Evolutionary conservation across 2,888 invertebrate species (phyloP), one percentile per base, ranked within the genome.

Genomic region (Zaprionus bogoriensis): DNA sequence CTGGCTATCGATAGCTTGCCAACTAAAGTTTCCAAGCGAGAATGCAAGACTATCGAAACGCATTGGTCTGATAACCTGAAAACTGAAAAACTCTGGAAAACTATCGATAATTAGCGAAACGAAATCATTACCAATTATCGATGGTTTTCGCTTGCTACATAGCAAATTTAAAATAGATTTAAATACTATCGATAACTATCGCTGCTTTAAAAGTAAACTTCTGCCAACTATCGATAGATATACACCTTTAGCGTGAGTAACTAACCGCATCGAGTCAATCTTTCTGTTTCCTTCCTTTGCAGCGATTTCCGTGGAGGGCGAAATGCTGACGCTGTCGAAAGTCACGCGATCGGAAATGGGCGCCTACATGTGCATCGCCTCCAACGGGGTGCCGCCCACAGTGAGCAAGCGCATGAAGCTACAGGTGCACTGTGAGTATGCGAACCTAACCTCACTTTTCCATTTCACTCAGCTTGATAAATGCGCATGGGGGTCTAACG

Each of bases 391-490:
- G 19, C 96, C 96, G 27, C 97, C 96, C 28, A 94, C 96, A 39
- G 96, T 97, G 89, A 96, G 96, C 93, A 96, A 97, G 92, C 93
- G 96, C 90, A 95, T 97, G 93, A 96, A 96, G 95, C 93, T 97
- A 65, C 96, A 96, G 91, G 96, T 97, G 77, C 96, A 97, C 91
- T 97, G 97, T 97, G 91, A 96, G 96, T 96, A 92, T 71, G 45
- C 12, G 32, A 19, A 22, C 12, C 5, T 23, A 39, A 53, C 36
- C 51, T 3, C 22, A 36, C 14, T 1, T n/a, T 5, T 12, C 28
- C 28, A 27, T 2, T 36, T 36, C 32, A 17, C 14, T 36, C 32
- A 36, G 32, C 17, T 6, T 36, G 32, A 62, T 59, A 52, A 51
- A 63, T 64, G 52, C 9, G 9, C 19, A 10, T n/a, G 12, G 28